Conservation (phyloP, 2,797 vertebrate species). For the Psittacula echo region DNA sequence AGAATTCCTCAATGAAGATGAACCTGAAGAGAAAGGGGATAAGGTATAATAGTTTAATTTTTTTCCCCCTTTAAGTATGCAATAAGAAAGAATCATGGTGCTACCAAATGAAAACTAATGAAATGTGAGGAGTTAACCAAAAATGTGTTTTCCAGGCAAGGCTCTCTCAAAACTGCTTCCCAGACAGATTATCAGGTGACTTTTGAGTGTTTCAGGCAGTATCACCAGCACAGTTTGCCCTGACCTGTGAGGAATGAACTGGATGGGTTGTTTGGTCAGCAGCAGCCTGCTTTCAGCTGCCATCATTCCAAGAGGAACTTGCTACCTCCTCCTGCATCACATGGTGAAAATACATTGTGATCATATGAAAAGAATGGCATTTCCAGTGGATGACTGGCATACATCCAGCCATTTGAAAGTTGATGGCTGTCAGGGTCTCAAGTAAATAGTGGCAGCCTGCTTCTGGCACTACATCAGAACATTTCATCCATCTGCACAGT, state of each 20-base stretch:
- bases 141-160: background rate
- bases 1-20: constrained; percentile 97
- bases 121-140: background rate
- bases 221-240: background rate
- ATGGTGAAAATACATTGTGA: constrained; percentile 5
- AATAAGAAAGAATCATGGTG: background rate
- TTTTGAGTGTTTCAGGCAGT: background rate
- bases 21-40: constrained; percentile 96
- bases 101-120: background rate
- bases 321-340: background rate
- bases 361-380: constrained; percentile 10
- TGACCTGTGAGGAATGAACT: background rate
- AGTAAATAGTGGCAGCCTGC: constrained; percentile 31
- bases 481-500: constrained; percentile 40
- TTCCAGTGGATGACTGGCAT: constrained; percentile 54
- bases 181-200: background rate
- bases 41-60: constrained; percentile 81
- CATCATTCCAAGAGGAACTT: background rate
- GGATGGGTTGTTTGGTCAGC: background rate
- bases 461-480: constrained; percentile 56
- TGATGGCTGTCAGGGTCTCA: constrained; percentile 10
- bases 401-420: constrained; percentile 42
- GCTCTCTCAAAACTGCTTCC: background rate
- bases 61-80: background rate
- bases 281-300: constrained; percentile 2